These are phyloP conservation scores for Hesperia comma DNA, from an alignment of 2,888 invertebrate genomes.

Conservation along the genomic window DNA sequence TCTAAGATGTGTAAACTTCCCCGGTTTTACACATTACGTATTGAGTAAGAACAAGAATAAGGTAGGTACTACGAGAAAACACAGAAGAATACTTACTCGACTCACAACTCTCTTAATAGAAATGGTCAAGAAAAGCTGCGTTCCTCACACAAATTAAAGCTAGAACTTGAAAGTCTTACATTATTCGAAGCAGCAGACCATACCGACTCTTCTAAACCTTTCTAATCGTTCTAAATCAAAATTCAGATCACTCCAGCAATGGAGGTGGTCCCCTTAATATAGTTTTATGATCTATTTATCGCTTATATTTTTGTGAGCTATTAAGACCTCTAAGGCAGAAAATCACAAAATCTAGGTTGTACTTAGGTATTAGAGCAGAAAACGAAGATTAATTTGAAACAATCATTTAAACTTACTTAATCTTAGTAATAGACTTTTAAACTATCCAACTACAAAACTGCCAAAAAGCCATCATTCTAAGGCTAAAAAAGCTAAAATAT, in stretches of 20 bases:
- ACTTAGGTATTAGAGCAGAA: conserved; percentile 56
- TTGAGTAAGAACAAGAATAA: conserved; percentile 47
- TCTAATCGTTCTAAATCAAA: conserved; percentile 58
- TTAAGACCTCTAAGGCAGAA: conserved; percentile 68
- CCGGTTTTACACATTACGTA: conserved; percentile 72
- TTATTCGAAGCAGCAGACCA: conserved; percentile 63
- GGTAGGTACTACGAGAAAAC: conserved; percentile 46
- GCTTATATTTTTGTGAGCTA: conserved; percentile 64
- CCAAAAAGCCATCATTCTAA: conserved; percentile 74
- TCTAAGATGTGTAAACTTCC: conserved; percentile 78
- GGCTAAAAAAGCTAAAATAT: conserved; percentile 78
- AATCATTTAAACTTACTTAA: conserved; percentile 55
- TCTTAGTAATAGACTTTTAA: conserved; percentile 65
- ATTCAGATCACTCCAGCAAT: conserved; percentile 68
- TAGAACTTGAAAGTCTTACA: conserved; percentile 68
- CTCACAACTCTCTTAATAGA: conserved; percentile 71
- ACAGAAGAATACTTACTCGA: conserved; percentile 58
- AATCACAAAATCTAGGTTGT: conserved; percentile 72
- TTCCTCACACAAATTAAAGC: conserved; percentile 57
- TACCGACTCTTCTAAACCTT: conserved; percentile 54
- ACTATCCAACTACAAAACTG: conserved; percentile 71
- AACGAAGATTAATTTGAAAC: conserved; percentile 60
- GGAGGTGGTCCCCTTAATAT: conserved; percentile 80
- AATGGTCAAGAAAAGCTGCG: conserved; percentile 59
- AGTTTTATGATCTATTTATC: conserved; percentile 53